These are phyloP conservation scores for Petrocephalus zakoni DNA, from an alignment of 2,113 vertebrate species.

Conservation along the genomic window DNA sequence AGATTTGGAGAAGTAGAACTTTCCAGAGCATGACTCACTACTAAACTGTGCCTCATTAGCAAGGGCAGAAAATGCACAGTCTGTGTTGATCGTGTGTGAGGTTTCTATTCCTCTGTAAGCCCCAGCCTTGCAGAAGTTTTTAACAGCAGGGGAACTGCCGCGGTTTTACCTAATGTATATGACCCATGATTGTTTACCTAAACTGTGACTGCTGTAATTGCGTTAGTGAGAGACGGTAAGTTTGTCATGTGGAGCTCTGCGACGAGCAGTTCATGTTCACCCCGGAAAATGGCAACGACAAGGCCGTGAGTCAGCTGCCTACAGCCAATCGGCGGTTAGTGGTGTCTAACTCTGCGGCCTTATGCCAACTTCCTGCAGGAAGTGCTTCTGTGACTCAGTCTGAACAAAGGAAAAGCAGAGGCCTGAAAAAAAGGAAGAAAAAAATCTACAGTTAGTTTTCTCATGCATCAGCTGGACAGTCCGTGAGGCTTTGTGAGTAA, in stretches of 20 bases:
- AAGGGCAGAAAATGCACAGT: neutral
- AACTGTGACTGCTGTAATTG: neutral
- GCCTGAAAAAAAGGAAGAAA: neutral
- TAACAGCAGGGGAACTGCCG: neutral
- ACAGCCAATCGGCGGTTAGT: neutral
- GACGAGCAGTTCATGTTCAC: neutral
- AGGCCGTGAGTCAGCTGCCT: neutral
- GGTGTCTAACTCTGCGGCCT: neutral
- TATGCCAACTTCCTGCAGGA: conserved; percentile 4
- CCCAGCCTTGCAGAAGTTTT: neutral
- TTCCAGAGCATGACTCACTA: conserved; percentile 3
- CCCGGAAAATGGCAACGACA: neutral
- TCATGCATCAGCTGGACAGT: too few species aligned
- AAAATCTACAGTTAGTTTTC: neutral
- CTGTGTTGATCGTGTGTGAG: neutral
- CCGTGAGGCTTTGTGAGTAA: neutral
- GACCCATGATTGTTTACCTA: neutral
- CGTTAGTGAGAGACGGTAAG: neutral
- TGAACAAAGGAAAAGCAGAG: neutral
- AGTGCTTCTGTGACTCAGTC: neutral
- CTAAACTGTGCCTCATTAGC: neutral
- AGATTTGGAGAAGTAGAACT: neutral
- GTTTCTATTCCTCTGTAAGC: neutral
- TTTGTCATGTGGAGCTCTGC: neutral
- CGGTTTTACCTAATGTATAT: neutral